Conservation (phyloP, 37 sponge, comb jelly and placozoan genomes). For the Mnemiopsis leidyi region DNA sequence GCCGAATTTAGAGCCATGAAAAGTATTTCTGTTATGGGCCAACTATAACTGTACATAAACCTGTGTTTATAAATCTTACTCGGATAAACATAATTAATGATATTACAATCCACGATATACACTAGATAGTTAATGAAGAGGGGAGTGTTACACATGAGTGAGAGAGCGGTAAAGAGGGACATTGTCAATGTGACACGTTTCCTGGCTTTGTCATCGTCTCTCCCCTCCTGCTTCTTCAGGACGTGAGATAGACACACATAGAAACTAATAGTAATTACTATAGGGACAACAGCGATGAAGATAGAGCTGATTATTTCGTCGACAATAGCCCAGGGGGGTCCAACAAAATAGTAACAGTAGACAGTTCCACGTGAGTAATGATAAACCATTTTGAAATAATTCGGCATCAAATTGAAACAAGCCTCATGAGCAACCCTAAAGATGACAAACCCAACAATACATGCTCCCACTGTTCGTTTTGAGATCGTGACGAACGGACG, state of each 20-base stretch:
- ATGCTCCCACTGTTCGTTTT: not conserved
- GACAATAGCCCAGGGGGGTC: not conserved
- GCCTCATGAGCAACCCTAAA: not conserved
- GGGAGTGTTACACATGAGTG: conserved; percentile 13
- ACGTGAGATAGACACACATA: not conserved
- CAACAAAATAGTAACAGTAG: conserved; percentile 8
- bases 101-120: not conserved
- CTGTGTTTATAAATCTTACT: not conserved
- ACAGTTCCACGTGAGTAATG: not conserved
- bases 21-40: not conserved
- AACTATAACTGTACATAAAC: conserved; percentile 21
- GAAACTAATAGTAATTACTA: not conserved
- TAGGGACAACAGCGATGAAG: not conserved
- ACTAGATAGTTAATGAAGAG: not conserved
- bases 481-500: not conserved
- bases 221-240: not conserved
- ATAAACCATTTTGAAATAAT: not conserved
- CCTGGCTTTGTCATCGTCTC: not conserved
- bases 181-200: not conserved
- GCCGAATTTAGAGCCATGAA: conserved; percentile 1
- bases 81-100: not conserved
- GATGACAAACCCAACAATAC: not conserved
- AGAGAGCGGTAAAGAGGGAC: not conserved
- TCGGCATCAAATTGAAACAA: not conserved
- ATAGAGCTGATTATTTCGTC: not conserved